Evolutionary conservation across 2,113 vertebrate genomes (phyloP), one percentile per base, ranked within the genome.

Genomic region (Psophia crepitans): DNA sequence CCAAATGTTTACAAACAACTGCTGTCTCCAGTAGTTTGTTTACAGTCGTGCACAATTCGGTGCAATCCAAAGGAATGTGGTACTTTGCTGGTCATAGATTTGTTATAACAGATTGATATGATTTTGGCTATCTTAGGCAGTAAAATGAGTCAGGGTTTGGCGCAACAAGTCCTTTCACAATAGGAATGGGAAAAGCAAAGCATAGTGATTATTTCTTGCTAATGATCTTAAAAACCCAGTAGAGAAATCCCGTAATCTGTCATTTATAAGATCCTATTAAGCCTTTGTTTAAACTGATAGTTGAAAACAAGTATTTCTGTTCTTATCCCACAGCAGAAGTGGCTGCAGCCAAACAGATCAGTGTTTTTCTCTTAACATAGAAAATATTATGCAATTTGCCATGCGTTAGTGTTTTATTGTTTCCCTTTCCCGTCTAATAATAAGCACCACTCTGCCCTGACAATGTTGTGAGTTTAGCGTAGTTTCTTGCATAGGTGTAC

Each of bases 211-310:
- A 43, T 79, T 73, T 92, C 48, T 44, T 92, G 57, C 61, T 82
- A 48, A 51, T 37, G 44, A 21, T 39, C 32, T 60, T 80, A 85
- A 82, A 89, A 94, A 20, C 15, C 0, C 0, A 80, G 19, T 54
- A 78, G 60, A 77, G 35, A 84, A 94, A 51, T 69, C 49, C n/a
- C 69, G 39, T 79, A n/a, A 79, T 84, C 89, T 91, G 26, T 68
- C 21, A 33, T 51, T 66, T 84, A 6, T 57, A 56, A 68, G 64
- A 63, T 69, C n/a, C 49, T 90, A 2, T 63, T 86, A 74, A 64
- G 27, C 70, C 0, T 1, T 87, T 94, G 41, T 80, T 90, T 88
- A 71, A 83, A 68, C 24, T 71, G 63, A 19, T 63, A 51, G 15
- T 68, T 70, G 73, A 73, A 91, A 75, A 32, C 44, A 84, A 23